Conservation (phyloP, 2,113 vertebrate genomes). For the Chelonoidis abingdonii region DNA sequence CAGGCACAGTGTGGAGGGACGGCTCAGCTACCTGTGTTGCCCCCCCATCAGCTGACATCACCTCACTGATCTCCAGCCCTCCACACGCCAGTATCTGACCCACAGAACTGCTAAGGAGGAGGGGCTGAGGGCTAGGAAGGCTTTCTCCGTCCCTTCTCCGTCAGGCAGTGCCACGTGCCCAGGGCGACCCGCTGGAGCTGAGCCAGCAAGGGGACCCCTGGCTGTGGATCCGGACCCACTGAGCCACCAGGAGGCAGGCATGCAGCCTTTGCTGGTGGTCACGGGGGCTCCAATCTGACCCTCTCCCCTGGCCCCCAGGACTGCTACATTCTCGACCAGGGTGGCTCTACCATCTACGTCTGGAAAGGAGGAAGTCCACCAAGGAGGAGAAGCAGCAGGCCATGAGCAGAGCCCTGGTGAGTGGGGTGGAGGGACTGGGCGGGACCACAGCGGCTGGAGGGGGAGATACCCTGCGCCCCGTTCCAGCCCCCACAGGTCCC, state of each 20-base stretch:
- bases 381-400: conserved; percentile 81
- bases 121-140: not conserved
- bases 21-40: too few species aligned
- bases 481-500: not conserved
- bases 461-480: not conserved
- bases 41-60: too few species aligned
- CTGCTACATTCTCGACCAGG: conserved; percentile 90
- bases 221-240: not conserved
- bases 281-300: not conserved
- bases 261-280: not conserved
- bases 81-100: too few species aligned
- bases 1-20: too few species aligned
- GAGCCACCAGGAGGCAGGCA: not conserved
- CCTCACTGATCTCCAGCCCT: not conserved
- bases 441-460: too few species aligned
- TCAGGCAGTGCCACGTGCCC: not conserved
- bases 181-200: not conserved
- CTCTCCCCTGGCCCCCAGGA: conserved; percentile 73
- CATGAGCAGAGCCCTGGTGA: conserved; percentile 80
- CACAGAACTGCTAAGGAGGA: too few species aligned
- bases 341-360: conserved; percentile 85
- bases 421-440: not conserved
- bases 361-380: conserved; percentile 88
- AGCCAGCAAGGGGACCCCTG: not conserved
- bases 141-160: too few species aligned